Evolutionary conservation across 1,140 invertebrate species (phyloP).

Genomic region (Delia radicum): DNA sequence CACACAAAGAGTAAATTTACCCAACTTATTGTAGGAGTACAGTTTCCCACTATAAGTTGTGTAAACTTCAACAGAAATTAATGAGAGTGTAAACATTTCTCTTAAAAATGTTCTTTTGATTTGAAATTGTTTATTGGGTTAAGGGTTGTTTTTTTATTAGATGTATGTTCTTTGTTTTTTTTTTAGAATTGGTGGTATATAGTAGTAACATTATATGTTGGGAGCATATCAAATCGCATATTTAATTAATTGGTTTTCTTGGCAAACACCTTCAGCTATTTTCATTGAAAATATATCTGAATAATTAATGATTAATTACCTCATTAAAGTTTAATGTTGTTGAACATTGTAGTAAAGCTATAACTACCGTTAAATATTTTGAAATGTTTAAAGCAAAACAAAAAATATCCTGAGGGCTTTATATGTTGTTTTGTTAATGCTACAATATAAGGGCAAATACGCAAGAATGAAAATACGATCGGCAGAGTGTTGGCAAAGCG

Average conservation of each 20-base stretch:
- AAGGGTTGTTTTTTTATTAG: background rate
- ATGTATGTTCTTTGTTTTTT: background rate
- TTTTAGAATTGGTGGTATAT: background rate
- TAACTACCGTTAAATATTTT: background rate
- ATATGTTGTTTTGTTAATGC: no score
- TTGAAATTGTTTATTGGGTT: background rate
- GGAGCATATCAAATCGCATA: slow-evolving; percentile 10
- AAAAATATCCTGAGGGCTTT: background rate
- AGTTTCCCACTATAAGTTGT: no score
- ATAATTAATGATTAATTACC: slow-evolving; percentile 17
- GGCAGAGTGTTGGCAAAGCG: no score
- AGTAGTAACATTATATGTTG: slow-evolving; percentile 9
- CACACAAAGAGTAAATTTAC: no score
- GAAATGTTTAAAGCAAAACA: background rate
- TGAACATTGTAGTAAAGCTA: background rate
- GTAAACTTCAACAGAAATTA: no score
- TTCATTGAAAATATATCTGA: slow-evolving; percentile 10
- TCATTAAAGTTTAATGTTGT: background rate
- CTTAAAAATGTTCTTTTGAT: no score
- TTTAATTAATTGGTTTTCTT: slow-evolving; percentile 12
- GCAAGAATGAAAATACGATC: no score
- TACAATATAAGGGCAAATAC: no score
- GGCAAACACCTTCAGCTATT: slow-evolving; percentile 23
- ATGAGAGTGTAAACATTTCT: no score
- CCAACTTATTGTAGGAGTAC: no score